Percentiles rank a stretch among this genome's conserved stretches.
phyloP scores from a whole-genome alignment of 1,140 invertebrate species.

The Helicoverpa zea region DNA sequence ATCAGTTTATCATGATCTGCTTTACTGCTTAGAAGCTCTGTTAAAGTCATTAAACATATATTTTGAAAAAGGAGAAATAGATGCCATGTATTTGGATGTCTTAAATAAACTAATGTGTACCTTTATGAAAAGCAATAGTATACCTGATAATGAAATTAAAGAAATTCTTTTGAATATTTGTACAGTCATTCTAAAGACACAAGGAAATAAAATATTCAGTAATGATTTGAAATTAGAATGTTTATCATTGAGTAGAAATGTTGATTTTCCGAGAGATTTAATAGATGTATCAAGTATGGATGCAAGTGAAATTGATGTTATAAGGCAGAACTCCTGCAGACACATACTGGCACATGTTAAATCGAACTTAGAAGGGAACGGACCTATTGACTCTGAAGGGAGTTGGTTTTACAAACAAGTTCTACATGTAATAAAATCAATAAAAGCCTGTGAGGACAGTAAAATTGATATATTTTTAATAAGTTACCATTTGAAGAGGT shows the following conservation, averaged over 20 bases:
- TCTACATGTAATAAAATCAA: conserved; percentile 59
- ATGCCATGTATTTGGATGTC: conserved; percentile 59
- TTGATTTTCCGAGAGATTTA: conserved; percentile 66
- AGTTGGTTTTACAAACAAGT: conserved; percentile 71
- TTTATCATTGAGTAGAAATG: conserved; percentile 64
- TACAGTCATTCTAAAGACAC: conserved; percentile 62
- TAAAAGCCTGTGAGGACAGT: conserved; percentile 62
- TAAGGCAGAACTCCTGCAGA: conserved; percentile 66
- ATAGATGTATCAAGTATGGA: conserved; percentile 66
- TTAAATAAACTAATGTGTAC: conserved; percentile 64
- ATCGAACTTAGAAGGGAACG: conserved; percentile 43
- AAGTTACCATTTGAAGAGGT: conserved; percentile 67
- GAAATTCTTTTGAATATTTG: conserved; percentile 66
- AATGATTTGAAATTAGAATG: conserved; percentile 70
- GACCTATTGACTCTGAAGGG: conserved; percentile 55
- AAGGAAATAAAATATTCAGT: conserved; percentile 63
- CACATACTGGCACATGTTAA: conserved; percentile 62
- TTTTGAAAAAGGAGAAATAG: conserved; percentile 71
- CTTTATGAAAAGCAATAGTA: conserved; percentile 62
- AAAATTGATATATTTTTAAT: conserved; percentile 64
- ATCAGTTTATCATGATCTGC: conserved; percentile 61
- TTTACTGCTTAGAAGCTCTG: conserved; percentile 65
- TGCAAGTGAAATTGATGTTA: conserved; percentile 69
- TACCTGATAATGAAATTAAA: conserved; percentile 55
- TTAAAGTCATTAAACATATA: conserved; percentile 66